Evolutionary conservation across 2,888 invertebrate species (phyloP).

Genomic region (Endomychus coccineus): DNA sequence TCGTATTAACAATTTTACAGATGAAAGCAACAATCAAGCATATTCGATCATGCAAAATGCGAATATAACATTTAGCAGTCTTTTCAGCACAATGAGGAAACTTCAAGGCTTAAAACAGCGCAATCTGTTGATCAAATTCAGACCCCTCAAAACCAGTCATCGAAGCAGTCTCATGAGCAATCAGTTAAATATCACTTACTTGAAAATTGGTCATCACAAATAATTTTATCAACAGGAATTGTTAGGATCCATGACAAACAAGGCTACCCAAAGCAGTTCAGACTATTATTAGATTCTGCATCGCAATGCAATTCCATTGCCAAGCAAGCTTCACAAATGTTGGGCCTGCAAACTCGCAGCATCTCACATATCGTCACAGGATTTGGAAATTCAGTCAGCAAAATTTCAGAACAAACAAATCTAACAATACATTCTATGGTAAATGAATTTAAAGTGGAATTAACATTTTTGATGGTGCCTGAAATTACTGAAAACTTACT

Average conservation of each 20-base stretch:
- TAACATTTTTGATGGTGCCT: slow-evolving; percentile 4
- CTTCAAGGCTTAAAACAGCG: no score
- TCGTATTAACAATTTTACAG: no score
- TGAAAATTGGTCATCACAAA: not conserved
- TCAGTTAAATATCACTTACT: no score
- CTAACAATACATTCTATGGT: not conserved
- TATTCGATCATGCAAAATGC: not conserved
- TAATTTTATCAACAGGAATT: slow-evolving; percentile 1
- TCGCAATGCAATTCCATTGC: slow-evolving; percentile 6
- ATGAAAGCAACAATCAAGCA: slow-evolving; percentile 1
- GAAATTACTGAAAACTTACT: slow-evolving; percentile 8
- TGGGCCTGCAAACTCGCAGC: no score
- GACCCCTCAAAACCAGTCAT: no score
- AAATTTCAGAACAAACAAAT: no score
- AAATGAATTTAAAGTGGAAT: not conserved
- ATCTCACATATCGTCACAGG: not conserved
- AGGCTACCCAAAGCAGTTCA: not conserved
- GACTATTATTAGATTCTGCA: not conserved
- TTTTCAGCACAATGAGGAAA: no score
- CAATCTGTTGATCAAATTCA: no score
- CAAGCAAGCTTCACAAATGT: not conserved
- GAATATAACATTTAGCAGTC: not conserved
- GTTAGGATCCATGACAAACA: not conserved
- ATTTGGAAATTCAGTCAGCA: not conserved
- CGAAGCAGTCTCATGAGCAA: no score